These are phyloP conservation scores for Plotosus lineatus DNA, from an alignment of 2,113 vertebrate genomes.

Conservation along the genomic window DNA sequence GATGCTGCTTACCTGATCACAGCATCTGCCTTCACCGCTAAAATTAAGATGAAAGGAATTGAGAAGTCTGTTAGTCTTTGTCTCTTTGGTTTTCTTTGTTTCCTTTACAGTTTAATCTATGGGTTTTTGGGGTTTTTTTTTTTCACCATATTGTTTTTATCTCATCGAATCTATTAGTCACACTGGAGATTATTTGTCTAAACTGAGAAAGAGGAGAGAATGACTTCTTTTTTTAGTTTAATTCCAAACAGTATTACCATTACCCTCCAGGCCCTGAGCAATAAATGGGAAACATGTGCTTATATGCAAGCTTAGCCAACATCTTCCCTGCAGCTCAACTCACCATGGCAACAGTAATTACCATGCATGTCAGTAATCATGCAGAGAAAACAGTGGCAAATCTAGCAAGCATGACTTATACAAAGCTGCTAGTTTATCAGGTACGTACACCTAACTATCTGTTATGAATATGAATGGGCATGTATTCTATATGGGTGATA, in stretches of 20 bases:
- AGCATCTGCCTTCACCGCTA: background rate
- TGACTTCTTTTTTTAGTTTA: conserved; percentile 45
- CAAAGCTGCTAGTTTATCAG: background rate
- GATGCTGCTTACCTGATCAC: conserved; percentile 26
- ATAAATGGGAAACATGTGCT: conserved; percentile 58
- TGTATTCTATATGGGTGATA: background rate
- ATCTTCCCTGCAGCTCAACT: conserved; percentile 48
- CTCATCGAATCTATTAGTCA: conserved; percentile 40
- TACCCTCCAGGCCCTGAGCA: conserved; percentile 50
- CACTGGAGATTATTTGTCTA: conserved; percentile 47
- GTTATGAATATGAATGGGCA: background rate
- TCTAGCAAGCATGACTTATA: background rate
- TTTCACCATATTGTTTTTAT: conserved; percentile 30
- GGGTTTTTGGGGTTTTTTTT: too few relatives aligned
- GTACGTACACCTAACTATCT: background rate
- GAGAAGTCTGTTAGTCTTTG: background rate
- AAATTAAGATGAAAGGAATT: background rate
- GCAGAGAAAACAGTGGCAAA: conserved; percentile 35
- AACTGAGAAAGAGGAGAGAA: conserved; percentile 32
- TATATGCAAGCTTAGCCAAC: conserved; percentile 51
- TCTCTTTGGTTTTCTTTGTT: background rate
- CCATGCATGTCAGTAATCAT: conserved; percentile 41
- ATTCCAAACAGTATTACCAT: conserved; percentile 42
- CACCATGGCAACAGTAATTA: conserved; percentile 48
- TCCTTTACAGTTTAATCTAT: conserved; percentile 20